Evolutionary conservation across 2,113 vertebrate species (phyloP).

Genomic region (Polypterus senegalus): DNA sequence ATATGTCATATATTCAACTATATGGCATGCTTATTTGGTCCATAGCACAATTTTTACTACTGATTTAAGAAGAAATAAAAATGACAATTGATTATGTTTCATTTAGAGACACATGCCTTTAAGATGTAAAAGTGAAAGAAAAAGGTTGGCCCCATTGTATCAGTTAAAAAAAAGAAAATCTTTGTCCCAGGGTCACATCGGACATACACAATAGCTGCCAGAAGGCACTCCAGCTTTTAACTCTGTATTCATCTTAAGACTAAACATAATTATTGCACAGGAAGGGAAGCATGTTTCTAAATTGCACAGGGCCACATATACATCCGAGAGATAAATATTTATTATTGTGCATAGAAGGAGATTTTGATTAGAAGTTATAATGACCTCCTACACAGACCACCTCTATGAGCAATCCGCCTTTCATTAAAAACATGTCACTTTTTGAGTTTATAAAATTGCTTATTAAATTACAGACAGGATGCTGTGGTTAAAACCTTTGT

Average conservation of each 20-base stretch:
- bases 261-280: conserved; percentile 53
- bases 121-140: too few relatives aligned
- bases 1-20: too few relatives aligned
- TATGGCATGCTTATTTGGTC: too few relatives aligned
- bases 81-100: too few relatives aligned
- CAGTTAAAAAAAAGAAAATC: too few relatives aligned
- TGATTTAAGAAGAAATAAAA: too few relatives aligned
- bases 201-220: not conserved
- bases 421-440: conserved; percentile 34
- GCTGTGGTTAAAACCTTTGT: conserved; percentile 5
- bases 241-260: conserved; percentile 41
- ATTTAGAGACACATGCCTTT: too few relatives aligned
- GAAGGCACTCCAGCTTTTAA: conserved; percentile 33
- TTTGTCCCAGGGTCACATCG: not conserved
- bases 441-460: conserved; percentile 19
- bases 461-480: conserved; percentile 13
- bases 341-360: conserved; percentile 29
- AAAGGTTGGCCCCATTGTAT: too few relatives aligned
- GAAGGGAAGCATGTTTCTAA: conserved; percentile 46
- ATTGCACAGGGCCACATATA: conserved; percentile 39
- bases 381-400: conserved; percentile 46
- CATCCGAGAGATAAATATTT: conserved; percentile 50
- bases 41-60: too few relatives aligned
- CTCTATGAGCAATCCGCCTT: conserved; percentile 55
- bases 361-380: conserved; percentile 16